Conservation (phyloP, 2,888 invertebrate species). For the Leptinotarsa tumamoca region DNA sequence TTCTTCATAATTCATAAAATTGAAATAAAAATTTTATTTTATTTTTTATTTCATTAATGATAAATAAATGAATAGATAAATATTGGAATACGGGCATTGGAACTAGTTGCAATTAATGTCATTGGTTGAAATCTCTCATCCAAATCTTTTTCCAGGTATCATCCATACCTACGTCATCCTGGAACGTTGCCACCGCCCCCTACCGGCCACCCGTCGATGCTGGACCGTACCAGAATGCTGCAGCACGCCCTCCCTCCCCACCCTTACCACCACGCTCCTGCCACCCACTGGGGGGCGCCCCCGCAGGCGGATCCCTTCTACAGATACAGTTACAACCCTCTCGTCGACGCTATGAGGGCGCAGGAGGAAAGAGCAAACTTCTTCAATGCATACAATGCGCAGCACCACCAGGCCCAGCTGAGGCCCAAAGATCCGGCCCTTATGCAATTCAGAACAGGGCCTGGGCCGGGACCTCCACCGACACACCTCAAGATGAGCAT, state of each 20-base stretch:
- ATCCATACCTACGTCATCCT: slow-evolving; percentile 69
- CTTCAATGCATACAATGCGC: slow-evolving; percentile 73
- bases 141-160: slow-evolving; percentile 63
- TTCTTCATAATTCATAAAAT: no score
- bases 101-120: no score
- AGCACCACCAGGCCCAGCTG: slow-evolving; percentile 57
- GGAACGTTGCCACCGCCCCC: slow-evolving; percentile 68
- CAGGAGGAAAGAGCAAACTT: slow-evolving; percentile 86
- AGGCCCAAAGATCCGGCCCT: slow-evolving; percentile 68
- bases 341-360: slow-evolving; percentile 82
- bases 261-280: slow-evolving; percentile 66
- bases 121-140: no score
- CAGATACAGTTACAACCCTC: slow-evolving; percentile 80
- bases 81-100: no score
- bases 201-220: slow-evolving; percentile 63
- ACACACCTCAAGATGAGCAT: slow-evolving; percentile 67
- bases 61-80: no score
- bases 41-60: no score
- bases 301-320: slow-evolving; percentile 70
- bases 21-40: no score
- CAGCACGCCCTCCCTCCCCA: slow-evolving; percentile 68
- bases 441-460: slow-evolving; percentile 70
- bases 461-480: slow-evolving; percentile 68
- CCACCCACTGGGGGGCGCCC: slow-evolving; percentile 62
- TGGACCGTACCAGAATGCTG: slow-evolving; percentile 66